Evolutionary conservation across 2,113 vertebrate species (phyloP), one percentile per base, ranked within the genome.

Genomic region (Gavia stellata): DNA sequence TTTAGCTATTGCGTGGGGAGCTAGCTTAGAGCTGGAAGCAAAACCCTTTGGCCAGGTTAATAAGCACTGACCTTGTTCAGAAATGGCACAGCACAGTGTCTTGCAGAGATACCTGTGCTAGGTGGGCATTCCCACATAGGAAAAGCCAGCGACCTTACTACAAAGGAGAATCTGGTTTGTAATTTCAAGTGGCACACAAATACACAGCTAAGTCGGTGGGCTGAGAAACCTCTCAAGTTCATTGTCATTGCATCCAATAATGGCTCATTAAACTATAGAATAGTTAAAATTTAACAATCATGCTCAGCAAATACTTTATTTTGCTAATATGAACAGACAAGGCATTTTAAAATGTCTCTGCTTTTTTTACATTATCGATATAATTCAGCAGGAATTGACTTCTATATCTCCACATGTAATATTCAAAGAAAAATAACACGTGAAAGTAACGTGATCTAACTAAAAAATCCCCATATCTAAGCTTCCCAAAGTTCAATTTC

Each of bases 1-100:
- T 1, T 68, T 13, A 80, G 36, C 28, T 56, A 6, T 25, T 72
- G 36, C 0, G 0, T 31, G 24, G 18, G 29, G 34, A 83, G 16
- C 4, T 34, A 38, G 40, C 31, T 56, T 26, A 45, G 38, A 42
- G 38, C 20, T 81, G 68, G 38, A 89, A 91, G 75, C 15, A 81
- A 86, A 95, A 71, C 26, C 13, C 47, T 55, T 59, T 66, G 55
- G 38, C 20, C 50, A 50, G 45, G 42, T 25, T 95, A 49, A 59
- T 73, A 80, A 81, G 59, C 38, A 63, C 16, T 2, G 1, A 45
- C 14, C 31, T 78, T 70, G 26, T 18, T 71, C 9, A 28, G 47
- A 86, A 94, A 34, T 3, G 26, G 38, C 29, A 33, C 12, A 38
- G 47, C 6, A 7, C 52, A 45, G 14, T 7, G 14, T 42, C 25